phyloP scores from a whole-genome alignment of 23 tunicate genomes.

The Clavelina lepadiformis region DNA sequence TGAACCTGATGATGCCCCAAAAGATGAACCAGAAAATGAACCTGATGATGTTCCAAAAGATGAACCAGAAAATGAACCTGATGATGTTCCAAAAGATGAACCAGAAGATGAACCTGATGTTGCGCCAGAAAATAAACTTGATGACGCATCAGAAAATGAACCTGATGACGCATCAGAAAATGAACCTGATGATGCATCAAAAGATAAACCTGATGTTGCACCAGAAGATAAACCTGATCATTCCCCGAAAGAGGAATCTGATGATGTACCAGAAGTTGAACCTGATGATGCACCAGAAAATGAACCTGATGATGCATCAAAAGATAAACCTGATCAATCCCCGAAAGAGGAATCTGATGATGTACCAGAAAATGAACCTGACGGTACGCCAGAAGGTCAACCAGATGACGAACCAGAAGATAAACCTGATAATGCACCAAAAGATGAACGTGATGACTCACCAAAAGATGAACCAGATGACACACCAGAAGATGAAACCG shows the following conservation, averaged over 20 bases:
- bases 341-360: too few species aligned
- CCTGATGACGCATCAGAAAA: too few species aligned
- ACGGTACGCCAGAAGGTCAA: background rate
- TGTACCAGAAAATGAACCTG: too few species aligned
- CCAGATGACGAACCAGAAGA: constrained; percentile 13
- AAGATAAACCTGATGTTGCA: too few species aligned
- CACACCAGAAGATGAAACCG: constrained; percentile 7
- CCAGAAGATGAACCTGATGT: background rate
- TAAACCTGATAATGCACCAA: constrained; percentile 7
- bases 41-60: constrained; percentile 1
- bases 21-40: background rate
- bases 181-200: too few species aligned
- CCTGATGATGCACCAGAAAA: too few species aligned
- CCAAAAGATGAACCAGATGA: background rate
- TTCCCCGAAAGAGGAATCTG: too few species aligned
- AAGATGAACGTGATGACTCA: constrained; percentile 7
- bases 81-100: background rate
- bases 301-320: too few species aligned
- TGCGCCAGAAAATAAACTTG: background rate
- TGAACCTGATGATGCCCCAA: constrained; percentile 4
- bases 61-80: background rate
- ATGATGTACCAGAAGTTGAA: too few species aligned
- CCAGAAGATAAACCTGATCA: too few species aligned
- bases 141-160: too few species aligned
- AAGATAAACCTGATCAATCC: too few species aligned